These are phyloP conservation scores for Suillia variegata DNA, from an alignment of 2,888 invertebrate genomes.

Conservation along the genomic window DNA sequence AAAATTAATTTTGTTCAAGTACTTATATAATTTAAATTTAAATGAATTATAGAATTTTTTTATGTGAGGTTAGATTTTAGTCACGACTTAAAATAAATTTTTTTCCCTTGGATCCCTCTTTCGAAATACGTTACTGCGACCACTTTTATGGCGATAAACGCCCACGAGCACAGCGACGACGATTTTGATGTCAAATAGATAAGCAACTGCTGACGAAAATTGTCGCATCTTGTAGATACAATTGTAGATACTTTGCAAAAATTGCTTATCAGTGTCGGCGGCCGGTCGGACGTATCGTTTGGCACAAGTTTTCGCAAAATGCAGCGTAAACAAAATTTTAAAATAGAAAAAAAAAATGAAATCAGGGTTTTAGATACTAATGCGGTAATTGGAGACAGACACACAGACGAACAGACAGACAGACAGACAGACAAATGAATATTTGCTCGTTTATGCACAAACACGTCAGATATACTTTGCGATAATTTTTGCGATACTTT, in stretches of 20 bases:
- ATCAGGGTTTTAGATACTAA: slow-evolving; percentile 40
- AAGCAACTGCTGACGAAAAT: neutral
- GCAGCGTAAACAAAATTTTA: slow-evolving; percentile 26
- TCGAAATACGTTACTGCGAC: too few species aligned
- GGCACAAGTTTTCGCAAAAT: neutral
- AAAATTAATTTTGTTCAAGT: too few species aligned
- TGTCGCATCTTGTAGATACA: neutral
- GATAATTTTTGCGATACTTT: too few species aligned
- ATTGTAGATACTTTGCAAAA: neutral
- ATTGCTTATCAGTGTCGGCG: neutral
- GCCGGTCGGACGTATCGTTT: too few species aligned
- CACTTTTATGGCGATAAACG: neutral
- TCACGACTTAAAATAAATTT: too few species aligned
- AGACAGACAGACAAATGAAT: neutral
- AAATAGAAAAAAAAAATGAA: slow-evolving; percentile 16
- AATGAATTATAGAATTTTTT: neutral
- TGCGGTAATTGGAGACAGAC: slow-evolving; percentile 45
- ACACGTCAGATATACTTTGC: too few species aligned
- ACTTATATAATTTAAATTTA: too few species aligned
- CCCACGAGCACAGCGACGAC: neutral
- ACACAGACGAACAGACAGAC: neutral
- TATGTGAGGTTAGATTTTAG: neutral
- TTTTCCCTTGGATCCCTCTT: too few species aligned
- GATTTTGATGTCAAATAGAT: neutral
- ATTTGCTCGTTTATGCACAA: neutral